A percentile compares a stretch with the other conserved stretches of the same genome.
Evolutionary conservation across 2,888 invertebrate species (phyloP).

Genomic region (Machimus rusticus): DNA sequence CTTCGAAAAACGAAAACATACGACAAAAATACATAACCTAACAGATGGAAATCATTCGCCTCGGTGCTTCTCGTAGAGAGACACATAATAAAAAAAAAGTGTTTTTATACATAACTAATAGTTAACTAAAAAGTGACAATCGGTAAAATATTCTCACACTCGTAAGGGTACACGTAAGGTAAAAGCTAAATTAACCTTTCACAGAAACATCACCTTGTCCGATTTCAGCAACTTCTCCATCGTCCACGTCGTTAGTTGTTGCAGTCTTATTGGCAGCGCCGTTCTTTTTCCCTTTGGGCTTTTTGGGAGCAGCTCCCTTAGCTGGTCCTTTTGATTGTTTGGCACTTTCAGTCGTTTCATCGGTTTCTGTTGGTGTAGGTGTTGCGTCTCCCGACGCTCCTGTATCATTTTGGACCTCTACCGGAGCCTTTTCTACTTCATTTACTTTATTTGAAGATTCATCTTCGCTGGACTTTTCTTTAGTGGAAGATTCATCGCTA

Average conservation of each 20-base stretch:
- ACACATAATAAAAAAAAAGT: background rate
- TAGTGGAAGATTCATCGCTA: slow-evolving; percentile 40
- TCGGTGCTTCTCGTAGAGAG: background rate
- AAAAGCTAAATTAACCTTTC: slow-evolving; percentile 43
- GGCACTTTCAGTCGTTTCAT: slow-evolving; percentile 33
- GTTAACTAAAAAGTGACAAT: slow-evolving; percentile 13
- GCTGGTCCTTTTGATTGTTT: background rate
- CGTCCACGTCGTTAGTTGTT: background rate
- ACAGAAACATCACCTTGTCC: slow-evolving; percentile 47
- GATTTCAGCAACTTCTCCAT: slow-evolving; percentile 41
- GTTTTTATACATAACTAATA: background rate
- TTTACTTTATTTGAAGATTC: background rate
- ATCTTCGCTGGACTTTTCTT: slow-evolving; percentile 27
- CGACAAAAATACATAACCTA: background rate
- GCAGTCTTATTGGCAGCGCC: slow-evolving; percentile 38
- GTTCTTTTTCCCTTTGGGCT: slow-evolving; percentile 43
- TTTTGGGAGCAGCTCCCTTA: slow-evolving; percentile 31
- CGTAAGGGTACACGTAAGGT: background rate
- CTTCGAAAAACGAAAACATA: slow-evolving; percentile 9
- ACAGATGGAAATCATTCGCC: background rate
- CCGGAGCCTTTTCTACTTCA: background rate
- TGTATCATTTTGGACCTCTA: slow-evolving; percentile 1
- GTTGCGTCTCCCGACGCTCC: slow-evolving; percentile 32
- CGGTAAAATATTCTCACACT: slow-evolving; percentile 13
- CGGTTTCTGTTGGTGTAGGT: background rate